Evolutionary conservation across 2,888 invertebrate genomes (phyloP).

Genomic region (Coleophora deauratella): DNA sequence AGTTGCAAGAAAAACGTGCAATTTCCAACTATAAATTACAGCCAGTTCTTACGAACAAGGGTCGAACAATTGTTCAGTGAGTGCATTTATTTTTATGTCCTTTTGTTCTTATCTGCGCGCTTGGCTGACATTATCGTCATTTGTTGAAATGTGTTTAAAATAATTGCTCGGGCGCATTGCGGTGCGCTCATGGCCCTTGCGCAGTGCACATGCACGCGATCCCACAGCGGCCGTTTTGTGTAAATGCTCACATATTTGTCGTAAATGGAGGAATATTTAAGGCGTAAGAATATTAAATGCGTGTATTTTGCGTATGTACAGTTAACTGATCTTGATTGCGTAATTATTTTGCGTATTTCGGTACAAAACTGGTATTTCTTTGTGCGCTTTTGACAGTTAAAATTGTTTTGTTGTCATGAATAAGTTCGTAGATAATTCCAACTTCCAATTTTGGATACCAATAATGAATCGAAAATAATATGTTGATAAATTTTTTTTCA

Average conservation of each 20-base stretch:
- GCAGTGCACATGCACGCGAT: conserved; percentile 66
- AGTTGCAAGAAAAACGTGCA: no score
- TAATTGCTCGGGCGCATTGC: conserved; percentile 54
- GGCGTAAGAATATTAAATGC: no score
- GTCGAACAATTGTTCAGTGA: conserved; percentile 46
- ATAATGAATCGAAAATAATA: no score
- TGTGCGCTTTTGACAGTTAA: no score
- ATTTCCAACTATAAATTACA: conserved; percentile 14
- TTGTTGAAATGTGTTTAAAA: conserved; percentile 74
- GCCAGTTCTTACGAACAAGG: conserved; percentile 30
- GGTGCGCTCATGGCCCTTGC: conserved; percentile 50
- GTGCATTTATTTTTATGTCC: conserved; percentile 41
- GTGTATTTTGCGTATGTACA: conserved; percentile 24
- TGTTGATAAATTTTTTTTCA: no score
- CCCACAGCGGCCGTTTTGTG: conserved; percentile 49
- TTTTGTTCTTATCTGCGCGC: conserved; percentile 51
- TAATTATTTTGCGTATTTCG: conserved; percentile 16
- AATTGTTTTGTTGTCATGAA: no score
- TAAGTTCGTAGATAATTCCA: no score
- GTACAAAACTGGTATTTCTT: conserved; percentile 13
- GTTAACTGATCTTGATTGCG: conserved; percentile 20
- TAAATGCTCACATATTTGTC: conserved; percentile 71
- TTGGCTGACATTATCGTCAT: conserved; percentile 66
- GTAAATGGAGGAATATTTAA: conserved; percentile 50
- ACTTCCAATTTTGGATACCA: no score